Percentiles rank a stretch among this genome's conserved stretches.
Evolutionary conservation across 2,888 invertebrate genomes (phyloP).

Genomic region (Dorcus parallelipipedus): DNA sequence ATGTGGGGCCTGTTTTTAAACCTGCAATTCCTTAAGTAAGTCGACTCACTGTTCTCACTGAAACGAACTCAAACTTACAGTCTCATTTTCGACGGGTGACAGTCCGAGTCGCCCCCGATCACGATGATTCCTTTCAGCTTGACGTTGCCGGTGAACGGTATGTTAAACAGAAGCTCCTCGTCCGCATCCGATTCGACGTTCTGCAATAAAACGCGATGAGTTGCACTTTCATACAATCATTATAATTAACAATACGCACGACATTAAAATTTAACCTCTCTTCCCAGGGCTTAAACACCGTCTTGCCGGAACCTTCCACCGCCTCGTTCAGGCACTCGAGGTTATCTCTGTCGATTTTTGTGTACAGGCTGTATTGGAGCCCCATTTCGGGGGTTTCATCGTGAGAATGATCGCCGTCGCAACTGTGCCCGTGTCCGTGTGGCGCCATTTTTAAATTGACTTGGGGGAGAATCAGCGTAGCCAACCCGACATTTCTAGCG

Average conservation of each 20-base stretch:
- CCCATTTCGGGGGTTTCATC: slow-evolving; percentile 68
- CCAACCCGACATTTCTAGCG: no score
- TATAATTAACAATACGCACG: slow-evolving; percentile 51
- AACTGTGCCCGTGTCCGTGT: slow-evolving; percentile 51
- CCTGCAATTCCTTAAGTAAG: slow-evolving; percentile 51
- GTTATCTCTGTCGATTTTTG: slow-evolving; percentile 84
- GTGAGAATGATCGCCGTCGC: slow-evolving; percentile 60
- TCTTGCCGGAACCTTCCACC: slow-evolving; percentile 80
- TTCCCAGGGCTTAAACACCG: slow-evolving; percentile 91
- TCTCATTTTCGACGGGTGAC: slow-evolving; percentile 83
- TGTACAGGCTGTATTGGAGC: slow-evolving; percentile 77
- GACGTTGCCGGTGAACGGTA: slow-evolving; percentile 94
- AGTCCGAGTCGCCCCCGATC: slow-evolving; percentile 82
- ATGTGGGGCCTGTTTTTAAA: slow-evolving; percentile 91
- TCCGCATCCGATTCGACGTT: slow-evolving; percentile 96
- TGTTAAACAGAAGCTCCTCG: slow-evolving; percentile 92
- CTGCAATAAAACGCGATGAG: slow-evolving; percentile 52
- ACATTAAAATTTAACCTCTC: slow-evolving; percentile 71
- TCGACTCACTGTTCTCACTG: background rate
- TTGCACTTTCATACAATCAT: background rate
- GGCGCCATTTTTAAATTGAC: slow-evolving; percentile 49
- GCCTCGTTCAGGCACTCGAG: slow-evolving; percentile 90
- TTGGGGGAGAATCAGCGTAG: no score
- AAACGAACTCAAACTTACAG: slow-evolving; percentile 59
- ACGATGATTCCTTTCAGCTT: slow-evolving; percentile 93